A percentile compares a stretch with the other conserved stretches of the same genome.
phyloP scores from a whole-genome alignment of 37 sponge, comb jelly and placozoan genomes.

The Halisarca cf. caerulea region DNA sequence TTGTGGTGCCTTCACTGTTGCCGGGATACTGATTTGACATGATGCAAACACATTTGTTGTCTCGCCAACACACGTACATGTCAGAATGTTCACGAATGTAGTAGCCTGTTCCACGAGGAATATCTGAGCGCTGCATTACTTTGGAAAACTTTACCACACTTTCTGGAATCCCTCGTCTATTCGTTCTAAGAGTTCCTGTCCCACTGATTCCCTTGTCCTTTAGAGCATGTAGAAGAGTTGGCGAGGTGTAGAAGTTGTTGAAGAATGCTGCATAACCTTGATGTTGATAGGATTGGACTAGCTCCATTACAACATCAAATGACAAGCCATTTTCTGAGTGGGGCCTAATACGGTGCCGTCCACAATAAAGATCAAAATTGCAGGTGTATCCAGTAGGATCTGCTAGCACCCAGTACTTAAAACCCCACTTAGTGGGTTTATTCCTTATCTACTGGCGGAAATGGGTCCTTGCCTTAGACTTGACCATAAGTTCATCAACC shows the following conservation, averaged over 20 bases:
- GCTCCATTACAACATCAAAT: not conserved
- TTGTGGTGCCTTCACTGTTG: not conserved
- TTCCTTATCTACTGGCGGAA: too few relatives aligned
- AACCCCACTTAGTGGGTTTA: too few relatives aligned
- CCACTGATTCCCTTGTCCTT: not conserved
- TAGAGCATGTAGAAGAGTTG: slow-evolving; percentile 1
- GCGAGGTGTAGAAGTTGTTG: slow-evolving; percentile 22
- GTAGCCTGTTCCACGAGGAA: not conserved
- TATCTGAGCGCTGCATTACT: not conserved
- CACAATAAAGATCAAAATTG: too few relatives aligned
- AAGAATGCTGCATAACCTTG: not conserved
- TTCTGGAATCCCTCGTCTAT: not conserved
- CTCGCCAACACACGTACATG: slow-evolving; percentile 23
- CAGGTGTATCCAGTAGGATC: too few relatives aligned
- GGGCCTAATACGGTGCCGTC: too few relatives aligned
- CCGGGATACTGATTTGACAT: slow-evolving; percentile 2
- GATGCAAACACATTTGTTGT: slow-evolving; percentile 14
- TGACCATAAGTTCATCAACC: too few relatives aligned
- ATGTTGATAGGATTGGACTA: not conserved
- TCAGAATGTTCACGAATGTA: not conserved
- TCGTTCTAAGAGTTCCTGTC: slow-evolving; percentile 11
- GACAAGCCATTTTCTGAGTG: not conserved
- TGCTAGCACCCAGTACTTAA: too few relatives aligned
- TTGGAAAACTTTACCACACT: not conserved
- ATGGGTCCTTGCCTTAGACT: too few relatives aligned